phyloP scores from a whole-genome alignment of 2,797 vertebrate genomes.

The Lepilemur ruficaudatus region DNA sequence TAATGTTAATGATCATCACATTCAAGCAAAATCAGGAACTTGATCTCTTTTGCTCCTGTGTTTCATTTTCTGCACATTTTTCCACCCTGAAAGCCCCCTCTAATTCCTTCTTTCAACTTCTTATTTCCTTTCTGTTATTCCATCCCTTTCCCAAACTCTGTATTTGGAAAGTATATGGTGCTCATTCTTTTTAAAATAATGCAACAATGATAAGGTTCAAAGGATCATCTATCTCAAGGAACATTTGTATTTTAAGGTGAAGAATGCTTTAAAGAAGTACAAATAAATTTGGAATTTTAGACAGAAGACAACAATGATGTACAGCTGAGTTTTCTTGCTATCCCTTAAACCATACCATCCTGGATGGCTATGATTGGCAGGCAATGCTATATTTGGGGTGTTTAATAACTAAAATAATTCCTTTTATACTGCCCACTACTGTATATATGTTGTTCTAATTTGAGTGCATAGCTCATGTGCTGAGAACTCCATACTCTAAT shows the following conservation, averaged over 20 bases:
- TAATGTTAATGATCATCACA: background rate
- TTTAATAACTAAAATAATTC: background rate
- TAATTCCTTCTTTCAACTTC: background rate
- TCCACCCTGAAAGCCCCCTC: background rate
- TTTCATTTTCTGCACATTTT: slow-evolving; percentile 2
- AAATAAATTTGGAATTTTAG: background rate
- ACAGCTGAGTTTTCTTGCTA: background rate
- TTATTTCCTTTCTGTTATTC: background rate
- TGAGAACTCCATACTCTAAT: background rate
- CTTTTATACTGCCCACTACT: background rate
- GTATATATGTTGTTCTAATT: background rate
- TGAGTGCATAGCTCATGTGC: background rate
- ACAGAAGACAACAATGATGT: background rate
- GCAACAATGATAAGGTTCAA: background rate
- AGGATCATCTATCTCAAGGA: background rate
- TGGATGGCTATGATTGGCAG: background rate
- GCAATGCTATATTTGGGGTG: background rate
- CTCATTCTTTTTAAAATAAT: background rate
- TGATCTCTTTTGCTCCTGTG: background rate
- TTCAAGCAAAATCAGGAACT: background rate
- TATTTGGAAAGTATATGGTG: background rate
- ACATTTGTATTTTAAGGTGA: background rate
- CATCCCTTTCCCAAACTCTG: background rate
- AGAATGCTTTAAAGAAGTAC: background rate
- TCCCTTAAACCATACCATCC: background rate